These are phyloP conservation scores for Dasysyrphus albostriatus DNA, from an alignment of 2,888 invertebrate genomes.

Conservation along the genomic window DNA sequence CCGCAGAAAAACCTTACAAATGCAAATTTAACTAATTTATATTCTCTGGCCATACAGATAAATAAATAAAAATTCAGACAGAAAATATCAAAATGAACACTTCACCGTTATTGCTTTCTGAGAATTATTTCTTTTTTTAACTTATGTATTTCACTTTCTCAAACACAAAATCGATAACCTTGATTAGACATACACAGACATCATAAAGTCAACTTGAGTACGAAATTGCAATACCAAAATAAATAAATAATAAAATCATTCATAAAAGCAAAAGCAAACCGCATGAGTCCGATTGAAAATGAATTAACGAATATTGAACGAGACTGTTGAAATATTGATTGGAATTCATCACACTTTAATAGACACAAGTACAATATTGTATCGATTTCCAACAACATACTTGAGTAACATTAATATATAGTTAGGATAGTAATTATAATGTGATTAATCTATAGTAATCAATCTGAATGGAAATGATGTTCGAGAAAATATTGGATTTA, in stretches of 20 bases:
- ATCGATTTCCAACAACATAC: slow-evolving; percentile 12
- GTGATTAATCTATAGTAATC: slow-evolving; percentile 9
- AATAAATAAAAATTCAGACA: not conserved
- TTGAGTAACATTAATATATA: not conserved
- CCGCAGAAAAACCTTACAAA: no score
- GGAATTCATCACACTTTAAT: slow-evolving; percentile 9
- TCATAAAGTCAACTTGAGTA: not conserved
- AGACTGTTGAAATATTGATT: slow-evolving; percentile 11
- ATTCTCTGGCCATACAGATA: no score
- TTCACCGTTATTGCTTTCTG: not conserved
- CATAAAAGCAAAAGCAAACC: not conserved
- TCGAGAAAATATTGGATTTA: no score
- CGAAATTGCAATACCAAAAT: not conserved
- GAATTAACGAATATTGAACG: not conserved
- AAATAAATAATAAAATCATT: not conserved
- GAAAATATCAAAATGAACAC: not conserved
- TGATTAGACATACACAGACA: not conserved
- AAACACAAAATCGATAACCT: slow-evolving; percentile 2
- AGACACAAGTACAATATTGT: not conserved
- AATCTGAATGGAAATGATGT: not conserved
- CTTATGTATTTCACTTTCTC: not conserved
- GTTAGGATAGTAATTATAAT: not conserved
- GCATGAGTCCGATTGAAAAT: not conserved
- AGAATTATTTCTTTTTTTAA: not conserved
- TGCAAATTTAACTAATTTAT: no score